Percentiles rank a stretch among this genome's conserved stretches.
Conservation (phyloP, 2,113 vertebrate species). For the Chaetodon auriga region DNA sequence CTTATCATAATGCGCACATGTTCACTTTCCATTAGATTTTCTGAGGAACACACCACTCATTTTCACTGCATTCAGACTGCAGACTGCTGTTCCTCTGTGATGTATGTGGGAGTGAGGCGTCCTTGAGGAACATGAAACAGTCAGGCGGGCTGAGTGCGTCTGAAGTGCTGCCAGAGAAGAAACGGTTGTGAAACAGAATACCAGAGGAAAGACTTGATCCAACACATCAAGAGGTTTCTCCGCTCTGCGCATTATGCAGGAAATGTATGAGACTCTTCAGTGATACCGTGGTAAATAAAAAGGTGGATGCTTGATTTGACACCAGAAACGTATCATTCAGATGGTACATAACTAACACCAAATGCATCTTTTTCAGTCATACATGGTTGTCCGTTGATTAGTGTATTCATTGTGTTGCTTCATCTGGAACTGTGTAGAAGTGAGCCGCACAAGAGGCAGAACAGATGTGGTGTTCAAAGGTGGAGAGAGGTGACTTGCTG, state of each 20-base stretch:
- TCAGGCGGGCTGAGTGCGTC: conserved; percentile 48
- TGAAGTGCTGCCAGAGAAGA: conserved; percentile 74
- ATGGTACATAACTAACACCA: neutral
- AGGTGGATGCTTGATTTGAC: neutral
- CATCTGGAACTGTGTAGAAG: neutral
- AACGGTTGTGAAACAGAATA: conserved; percentile 53
- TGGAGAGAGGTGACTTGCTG: neutral
- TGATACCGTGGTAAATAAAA: neutral
- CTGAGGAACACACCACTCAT: neutral
- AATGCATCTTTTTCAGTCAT: neutral
- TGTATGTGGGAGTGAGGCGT: conserved; percentile 54
- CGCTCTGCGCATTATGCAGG: neutral
- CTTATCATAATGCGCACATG: conserved; percentile 37
- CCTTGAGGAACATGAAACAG: conserved; percentile 64
- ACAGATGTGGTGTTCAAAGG: neutral
- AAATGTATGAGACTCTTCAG: neutral
- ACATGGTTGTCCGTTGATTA: neutral
- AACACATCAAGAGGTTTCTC: conserved; percentile 18
- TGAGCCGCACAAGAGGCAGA: neutral
- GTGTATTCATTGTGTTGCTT: neutral
- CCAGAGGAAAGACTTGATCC: conserved; percentile 49
- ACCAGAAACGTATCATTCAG: neutral
- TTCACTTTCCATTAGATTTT: conserved; percentile 21
- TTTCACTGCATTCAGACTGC: conserved; percentile 7
- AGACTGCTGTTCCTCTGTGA: conserved; percentile 28